Base-by-base conservation (phyloP, 2,113 vertebrate genomes). In the Trematocara stigmaticum region DNA sequence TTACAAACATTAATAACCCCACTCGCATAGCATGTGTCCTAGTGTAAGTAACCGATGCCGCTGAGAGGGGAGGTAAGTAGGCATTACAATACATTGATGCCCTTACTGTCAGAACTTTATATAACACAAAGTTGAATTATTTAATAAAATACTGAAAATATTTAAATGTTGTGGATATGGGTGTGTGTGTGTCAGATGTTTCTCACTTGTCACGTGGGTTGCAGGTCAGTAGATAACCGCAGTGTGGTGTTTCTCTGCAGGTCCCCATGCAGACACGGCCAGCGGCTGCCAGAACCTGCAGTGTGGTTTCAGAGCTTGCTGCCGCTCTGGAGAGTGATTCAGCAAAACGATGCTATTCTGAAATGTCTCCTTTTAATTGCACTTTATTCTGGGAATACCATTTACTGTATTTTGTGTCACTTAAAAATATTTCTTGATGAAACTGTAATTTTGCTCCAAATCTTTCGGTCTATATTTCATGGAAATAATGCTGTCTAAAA, bases 261-360 rank as follows among this genome's bases (percentile, higher is more conserved):
- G 98, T 98, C 98, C 98, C 89, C 98, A 98, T 64, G 97, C 98
- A 40, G 98, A 99, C 90, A 98, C 97, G 6, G 98, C 98, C 95
- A 99, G 98, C 86, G 98, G 98, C 96, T 99, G 98, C 96, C 98
- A 99, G 98, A 99, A 99, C 76, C 97, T 99, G 95, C 98, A 99
- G 97, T 99, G 98, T 95, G 98, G 98, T 94, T 99, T 99, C 97
- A 97, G 98, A 94, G 98, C 97, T 89, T 99, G 98, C 97, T 99
- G 98, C 95, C 98, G 98, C 96, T 99, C 98, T 88, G 98, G 98
- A 90, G 98, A 99, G 92, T 99, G 97, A 99, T 10, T 86, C 86
- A 5, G 16, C 35, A 81, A 87, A 93, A 93, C 92, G 89, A 94
- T 95, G 88, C 94, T 74, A 51, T 78, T 56, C 56, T 57, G 57